These are phyloP conservation scores for Lepidothrix coronata DNA, from an alignment of 2,113 vertebrate genomes.

Conservation along the genomic window DNA sequence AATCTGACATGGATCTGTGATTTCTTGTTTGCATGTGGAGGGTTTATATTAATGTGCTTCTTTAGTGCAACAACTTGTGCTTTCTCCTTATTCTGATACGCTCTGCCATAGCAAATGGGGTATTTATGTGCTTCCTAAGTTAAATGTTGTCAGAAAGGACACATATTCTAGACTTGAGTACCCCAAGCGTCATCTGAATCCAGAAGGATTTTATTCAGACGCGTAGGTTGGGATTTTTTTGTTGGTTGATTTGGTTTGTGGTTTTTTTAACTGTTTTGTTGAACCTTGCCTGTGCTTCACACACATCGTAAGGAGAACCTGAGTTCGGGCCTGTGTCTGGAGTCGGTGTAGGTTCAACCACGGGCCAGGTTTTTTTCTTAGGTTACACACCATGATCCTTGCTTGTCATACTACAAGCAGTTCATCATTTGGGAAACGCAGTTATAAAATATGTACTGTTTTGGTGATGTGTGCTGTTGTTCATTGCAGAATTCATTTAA, in stretches of 20 bases:
- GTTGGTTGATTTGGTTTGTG: not conserved
- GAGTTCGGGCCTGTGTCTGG: not conserved
- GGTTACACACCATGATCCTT: not conserved
- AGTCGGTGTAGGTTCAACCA: not conserved
- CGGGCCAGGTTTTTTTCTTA: not conserved
- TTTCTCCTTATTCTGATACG: not conserved
- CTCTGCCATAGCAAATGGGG: not conserved
- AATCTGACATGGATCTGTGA: not conserved
- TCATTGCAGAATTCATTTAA: not conserved
- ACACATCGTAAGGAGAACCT: not conserved
- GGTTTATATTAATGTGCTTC: not conserved
- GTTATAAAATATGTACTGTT: not conserved
- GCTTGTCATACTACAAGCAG: not conserved
- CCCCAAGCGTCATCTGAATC: accelerated
- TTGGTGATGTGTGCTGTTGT: not conserved
- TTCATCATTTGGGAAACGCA: not conserved
- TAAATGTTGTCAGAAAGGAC: not conserved
- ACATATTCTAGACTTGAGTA: not conserved
- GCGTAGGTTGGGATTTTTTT: not conserved
- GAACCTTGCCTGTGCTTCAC: not conserved
- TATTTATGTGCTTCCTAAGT: not conserved
- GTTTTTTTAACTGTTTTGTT: not conserved
- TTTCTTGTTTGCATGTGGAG: not conserved
- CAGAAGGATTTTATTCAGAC: not conserved
- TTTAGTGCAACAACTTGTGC: not conserved